A percentile compares a stretch with the other conserved stretches of the same genome.
These are phyloP conservation scores for Periophthalmus modestus DNA, from an alignment of 2,113 vertebrate genomes.

Conservation along the genomic window DNA sequence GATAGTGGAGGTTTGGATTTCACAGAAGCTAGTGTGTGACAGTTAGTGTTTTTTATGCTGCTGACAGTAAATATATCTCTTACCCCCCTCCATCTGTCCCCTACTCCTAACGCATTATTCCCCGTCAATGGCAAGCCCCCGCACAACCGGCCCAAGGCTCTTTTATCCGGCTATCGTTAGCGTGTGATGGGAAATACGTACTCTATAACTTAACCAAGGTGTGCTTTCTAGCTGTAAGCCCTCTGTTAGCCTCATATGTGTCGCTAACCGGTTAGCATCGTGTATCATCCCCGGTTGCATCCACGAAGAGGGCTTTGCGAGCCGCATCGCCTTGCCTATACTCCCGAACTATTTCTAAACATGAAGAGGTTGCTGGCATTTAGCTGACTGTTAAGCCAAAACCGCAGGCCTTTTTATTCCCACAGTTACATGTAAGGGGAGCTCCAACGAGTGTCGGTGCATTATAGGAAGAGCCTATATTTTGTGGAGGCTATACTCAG, in stretches of 20 bases:
- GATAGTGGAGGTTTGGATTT: constrained; percentile 14
- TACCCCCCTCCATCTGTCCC: constrained; percentile 56
- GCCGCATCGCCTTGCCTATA: too few species aligned
- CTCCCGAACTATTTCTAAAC: too few species aligned
- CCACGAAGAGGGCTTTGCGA: too few species aligned
- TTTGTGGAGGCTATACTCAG: too few species aligned
- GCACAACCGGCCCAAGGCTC: constrained; percentile 41
- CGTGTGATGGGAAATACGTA: constrained; percentile 40
- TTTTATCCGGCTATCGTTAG: constrained; percentile 34
- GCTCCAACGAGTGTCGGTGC: too few species aligned
- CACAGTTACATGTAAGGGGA: too few species aligned
- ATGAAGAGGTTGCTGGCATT: too few species aligned
- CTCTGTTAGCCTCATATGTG: constrained; percentile 25
- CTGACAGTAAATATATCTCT: constrained; percentile 64
- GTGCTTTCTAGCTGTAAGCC: too few species aligned
- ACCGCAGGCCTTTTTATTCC: too few species aligned
- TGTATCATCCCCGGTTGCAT: too few species aligned
- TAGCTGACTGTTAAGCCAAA: too few species aligned
- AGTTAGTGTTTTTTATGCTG: constrained; percentile 54
- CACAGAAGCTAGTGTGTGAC: constrained; percentile 42
- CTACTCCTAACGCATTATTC: constrained; percentile 71
- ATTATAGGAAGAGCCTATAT: too few species aligned
- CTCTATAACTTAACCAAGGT: constrained; percentile 17
- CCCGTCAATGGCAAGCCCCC: constrained; percentile 48
- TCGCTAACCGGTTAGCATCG: constrained; percentile 71